Evolutionary conservation across 1,140 invertebrate genomes (phyloP), one percentile per base, ranked within the genome.

Genomic region (Planococcus citri): DNA sequence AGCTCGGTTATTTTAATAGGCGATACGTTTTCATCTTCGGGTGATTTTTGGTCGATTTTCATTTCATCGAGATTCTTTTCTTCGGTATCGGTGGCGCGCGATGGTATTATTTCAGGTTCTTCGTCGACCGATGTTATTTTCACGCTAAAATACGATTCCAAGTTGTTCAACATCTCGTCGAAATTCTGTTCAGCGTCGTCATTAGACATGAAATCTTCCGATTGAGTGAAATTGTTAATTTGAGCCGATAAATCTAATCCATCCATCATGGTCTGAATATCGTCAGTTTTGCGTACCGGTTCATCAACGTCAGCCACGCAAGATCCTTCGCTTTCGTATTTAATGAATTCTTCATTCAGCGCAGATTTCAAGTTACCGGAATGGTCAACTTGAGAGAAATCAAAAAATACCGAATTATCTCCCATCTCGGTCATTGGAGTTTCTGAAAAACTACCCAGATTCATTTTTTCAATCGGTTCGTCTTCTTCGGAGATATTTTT

Each of bases 301-400:
- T 64, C 60, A 21, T 64, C 25, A 9, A 64, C 60, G 17, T 64
- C 60, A 25, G 60, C 20, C 25, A 64, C 60, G 17, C 25, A 10
- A 9, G 60, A 64, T 6, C 20, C 60, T 64, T 64, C 60, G 60
- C 60, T 64, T 64, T 64, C 60, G 60, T 64, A 25, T 25, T 64
- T 64, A 21, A 64, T 17, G 22, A 64, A 64, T 64, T 64, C 25
- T 2, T 24, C 10, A 64, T 27, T 64, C 22, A 25, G 10, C 4
- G 10, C 25, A 10, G 60, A 24, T 27, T 25, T 4, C 6, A 20
- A 2, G n/a, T 51, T n/a, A 20, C 12, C 17, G 2, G 41, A 3
- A 51, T 51, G 10, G 2, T 51, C n/a, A 20, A 20, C 17, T 10
- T 2, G 2, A 22, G 22, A 25, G 17, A 17, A 51, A 51, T 51